Evolutionary conservation across 2,113 vertebrate genomes (phyloP).

Genomic region (Tetraodon nigroviridis): DNA sequence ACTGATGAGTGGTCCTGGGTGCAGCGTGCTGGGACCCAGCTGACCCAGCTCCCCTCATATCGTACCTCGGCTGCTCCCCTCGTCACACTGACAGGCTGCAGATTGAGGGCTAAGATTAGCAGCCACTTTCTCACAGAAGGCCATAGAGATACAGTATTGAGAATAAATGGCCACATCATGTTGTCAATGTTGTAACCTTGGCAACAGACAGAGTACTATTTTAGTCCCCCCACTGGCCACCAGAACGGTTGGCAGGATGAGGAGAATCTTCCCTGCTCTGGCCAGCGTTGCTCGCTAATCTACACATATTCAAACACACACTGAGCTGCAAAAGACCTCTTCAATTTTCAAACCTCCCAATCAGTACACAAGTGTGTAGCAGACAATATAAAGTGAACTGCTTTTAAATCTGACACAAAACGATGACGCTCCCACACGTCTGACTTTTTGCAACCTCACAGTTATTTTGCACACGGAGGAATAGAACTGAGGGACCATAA

Average conservation of each 20-base stretch:
- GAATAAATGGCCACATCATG: conserved; percentile 82
- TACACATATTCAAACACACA: not conserved
- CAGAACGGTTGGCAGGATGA: conserved; percentile 46
- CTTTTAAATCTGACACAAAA: no score
- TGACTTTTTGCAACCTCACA: no score
- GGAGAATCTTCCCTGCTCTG: conserved; percentile 36
- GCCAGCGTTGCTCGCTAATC: conserved; percentile 13
- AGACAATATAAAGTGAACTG: not conserved
- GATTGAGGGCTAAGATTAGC: conserved; percentile 82
- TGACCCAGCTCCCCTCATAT: conserved; percentile 58
- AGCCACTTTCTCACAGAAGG: conserved; percentile 80
- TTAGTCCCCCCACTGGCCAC: conserved; percentile 71
- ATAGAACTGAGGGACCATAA: no score
- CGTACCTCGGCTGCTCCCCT: conserved; percentile 58
- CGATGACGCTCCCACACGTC: no score
- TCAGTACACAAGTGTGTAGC: conserved; percentile 27
- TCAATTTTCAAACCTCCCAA: conserved; percentile 31
- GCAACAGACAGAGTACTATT: conserved; percentile 81
- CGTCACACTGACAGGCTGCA: conserved; percentile 74
- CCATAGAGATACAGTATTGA: conserved; percentile 79
- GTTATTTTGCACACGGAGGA: no score
- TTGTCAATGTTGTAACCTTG: conserved; percentile 85
- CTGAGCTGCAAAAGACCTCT: not conserved
- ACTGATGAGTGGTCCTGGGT: conserved; percentile 45
- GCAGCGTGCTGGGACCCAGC: conserved; percentile 40